Evolutionary conservation across 1,140 invertebrate genomes (phyloP).

Genomic region (Cherax destructor): DNA sequence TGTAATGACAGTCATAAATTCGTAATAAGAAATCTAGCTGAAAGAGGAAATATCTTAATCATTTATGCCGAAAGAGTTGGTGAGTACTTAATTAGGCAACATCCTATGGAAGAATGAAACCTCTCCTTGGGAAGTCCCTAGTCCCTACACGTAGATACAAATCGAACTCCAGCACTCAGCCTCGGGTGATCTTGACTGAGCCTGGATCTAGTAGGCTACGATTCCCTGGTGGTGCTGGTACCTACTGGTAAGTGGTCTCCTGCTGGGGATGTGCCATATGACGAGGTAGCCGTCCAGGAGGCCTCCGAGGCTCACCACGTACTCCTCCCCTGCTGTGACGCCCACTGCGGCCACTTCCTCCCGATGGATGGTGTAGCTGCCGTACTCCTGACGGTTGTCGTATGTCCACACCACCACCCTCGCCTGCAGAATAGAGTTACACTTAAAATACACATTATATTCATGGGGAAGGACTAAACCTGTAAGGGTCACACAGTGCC

Average conservation of each 20-base stretch:
- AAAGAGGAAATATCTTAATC: too few species aligned
- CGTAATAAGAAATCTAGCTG: too few species aligned
- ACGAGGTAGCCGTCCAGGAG: slow-evolving; percentile 45
- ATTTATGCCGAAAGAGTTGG: too few species aligned
- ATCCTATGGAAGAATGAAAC: too few species aligned
- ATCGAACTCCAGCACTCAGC: too few species aligned
- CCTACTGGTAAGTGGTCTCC: slow-evolving; percentile 37
- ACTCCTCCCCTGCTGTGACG: slow-evolving; percentile 35
- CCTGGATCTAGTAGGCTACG: not conserved
- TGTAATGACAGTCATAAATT: too few species aligned
- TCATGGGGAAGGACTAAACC: too few species aligned
- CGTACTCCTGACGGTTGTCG: slow-evolving; percentile 17
- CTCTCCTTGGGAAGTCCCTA: too few species aligned
- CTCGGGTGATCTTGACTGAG: too few species aligned
- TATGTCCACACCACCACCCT: slow-evolving; percentile 52
- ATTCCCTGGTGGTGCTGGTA: not conserved
- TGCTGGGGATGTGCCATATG: slow-evolving; percentile 46
- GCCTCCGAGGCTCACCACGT: slow-evolving; percentile 56
- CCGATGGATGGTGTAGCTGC: slow-evolving; percentile 36
- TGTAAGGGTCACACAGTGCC: too few species aligned
- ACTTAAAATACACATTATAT: not conserved
- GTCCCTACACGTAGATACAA: too few species aligned
- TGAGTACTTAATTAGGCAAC: too few species aligned
- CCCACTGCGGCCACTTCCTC: slow-evolving; percentile 56
- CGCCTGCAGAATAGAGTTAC: not conserved